These are phyloP conservation scores for Nymphalis c-album DNA, from an alignment of 2,888 invertebrate species.

Conservation along the genomic window DNA sequence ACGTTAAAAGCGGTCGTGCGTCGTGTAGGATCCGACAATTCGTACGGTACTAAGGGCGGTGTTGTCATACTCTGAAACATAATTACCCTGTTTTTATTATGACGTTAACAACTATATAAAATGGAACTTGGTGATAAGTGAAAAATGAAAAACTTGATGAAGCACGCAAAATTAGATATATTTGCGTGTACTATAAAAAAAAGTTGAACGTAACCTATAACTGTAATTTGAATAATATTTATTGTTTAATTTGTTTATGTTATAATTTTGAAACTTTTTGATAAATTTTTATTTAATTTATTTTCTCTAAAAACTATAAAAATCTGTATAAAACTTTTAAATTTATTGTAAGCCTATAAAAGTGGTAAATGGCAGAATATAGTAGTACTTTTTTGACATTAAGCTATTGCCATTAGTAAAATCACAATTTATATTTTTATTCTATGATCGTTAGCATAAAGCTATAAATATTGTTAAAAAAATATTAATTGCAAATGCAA, in stretches of 20 bases:
- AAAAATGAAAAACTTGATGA: not conserved
- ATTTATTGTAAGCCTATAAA: not conserved
- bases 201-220: too few species aligned
- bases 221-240: too few species aligned
- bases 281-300: too few species aligned
- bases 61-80: constrained; percentile 49
- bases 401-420: constrained; percentile 13
- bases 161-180: not conserved
- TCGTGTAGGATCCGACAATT: constrained; percentile 76
- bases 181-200: not conserved
- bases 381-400: constrained; percentile 17
- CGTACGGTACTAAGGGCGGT: constrained; percentile 75
- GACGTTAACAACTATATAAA: not conserved
- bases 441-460: not conserved
- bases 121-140: not conserved
- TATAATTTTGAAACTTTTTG: too few species aligned
- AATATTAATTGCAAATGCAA: too few species aligned
- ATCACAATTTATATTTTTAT: not conserved
- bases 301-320: not conserved
- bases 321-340: too few species aligned
- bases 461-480: not conserved
- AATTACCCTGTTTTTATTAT: constrained; percentile 24
- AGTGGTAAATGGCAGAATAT: not conserved
- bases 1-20: constrained; percentile 70
- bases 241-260: too few species aligned